phyloP scores from a whole-genome alignment of 2,888 invertebrate species.

The Anorthoa munda region DNA sequence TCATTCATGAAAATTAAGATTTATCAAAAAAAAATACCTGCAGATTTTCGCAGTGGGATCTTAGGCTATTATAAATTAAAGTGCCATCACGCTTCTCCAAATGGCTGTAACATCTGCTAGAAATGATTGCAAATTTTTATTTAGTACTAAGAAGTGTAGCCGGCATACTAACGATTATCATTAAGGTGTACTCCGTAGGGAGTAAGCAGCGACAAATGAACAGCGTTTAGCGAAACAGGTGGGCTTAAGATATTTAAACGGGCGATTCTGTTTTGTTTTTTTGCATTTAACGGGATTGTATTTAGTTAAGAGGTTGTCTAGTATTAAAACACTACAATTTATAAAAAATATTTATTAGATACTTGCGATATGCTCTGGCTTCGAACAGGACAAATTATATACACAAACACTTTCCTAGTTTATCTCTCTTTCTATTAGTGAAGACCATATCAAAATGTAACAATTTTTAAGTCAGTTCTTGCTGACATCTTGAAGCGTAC shows the following conservation, averaged over 20 bases:
- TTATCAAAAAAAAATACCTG: no score
- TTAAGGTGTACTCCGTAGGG: constrained; percentile 61
- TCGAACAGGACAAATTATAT: no score
- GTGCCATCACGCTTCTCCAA: constrained; percentile 71
- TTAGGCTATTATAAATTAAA: constrained; percentile 36
- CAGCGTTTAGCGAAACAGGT: constrained; percentile 65
- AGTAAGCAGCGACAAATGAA: constrained; percentile 60
- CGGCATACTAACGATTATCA: constrained; percentile 78
- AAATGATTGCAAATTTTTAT: constrained; percentile 80
- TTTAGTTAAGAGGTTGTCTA: constrained; percentile 38
- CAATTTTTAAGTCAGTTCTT: no score
- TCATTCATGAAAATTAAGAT: no score
- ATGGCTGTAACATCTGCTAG: constrained; percentile 76
- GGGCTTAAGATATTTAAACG: constrained; percentile 63
- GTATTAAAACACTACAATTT: not conserved
- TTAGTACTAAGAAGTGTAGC: constrained; percentile 70
- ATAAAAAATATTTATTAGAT: not conserved
- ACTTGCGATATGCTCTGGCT: not conserved
- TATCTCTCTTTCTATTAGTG: no score
- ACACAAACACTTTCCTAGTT: no score
- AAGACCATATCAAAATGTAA: no score
- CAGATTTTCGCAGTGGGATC: no score
- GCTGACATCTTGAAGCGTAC: no score
- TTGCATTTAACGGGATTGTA: constrained; percentile 23
- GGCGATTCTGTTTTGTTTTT: constrained; percentile 40